Percentiles rank a stretch among this genome's conserved stretches.
Evolutionary conservation across 2,113 vertebrate species (phyloP).

Genomic region (Gobiocypris rarus): DNA sequence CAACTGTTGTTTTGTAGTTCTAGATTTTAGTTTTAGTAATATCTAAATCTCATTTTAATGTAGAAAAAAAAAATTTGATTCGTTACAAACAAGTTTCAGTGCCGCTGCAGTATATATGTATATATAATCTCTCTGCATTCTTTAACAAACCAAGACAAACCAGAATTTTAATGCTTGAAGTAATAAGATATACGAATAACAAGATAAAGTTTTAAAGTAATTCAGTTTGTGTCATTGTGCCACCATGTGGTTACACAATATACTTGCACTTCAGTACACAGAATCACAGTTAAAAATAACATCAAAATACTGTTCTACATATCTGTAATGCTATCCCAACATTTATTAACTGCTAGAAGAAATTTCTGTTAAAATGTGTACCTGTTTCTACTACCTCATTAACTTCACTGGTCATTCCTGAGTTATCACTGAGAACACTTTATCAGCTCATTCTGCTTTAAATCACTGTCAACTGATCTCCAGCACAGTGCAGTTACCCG

Average conservation of each 20-base stretch:
- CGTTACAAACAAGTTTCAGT: neutral
- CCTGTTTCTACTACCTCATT: neutral
- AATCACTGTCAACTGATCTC: neutral
- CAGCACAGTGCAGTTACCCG: no score
- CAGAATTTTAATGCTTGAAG: no score
- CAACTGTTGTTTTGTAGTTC: neutral
- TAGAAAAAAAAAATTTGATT: neutral
- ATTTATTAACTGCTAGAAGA: neutral
- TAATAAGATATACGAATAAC: neutral
- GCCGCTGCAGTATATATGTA: no score
- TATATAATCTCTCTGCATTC: no score
- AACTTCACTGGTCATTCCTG: neutral
- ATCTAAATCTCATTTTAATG: neutral
- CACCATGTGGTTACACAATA: conserved; percentile 19
- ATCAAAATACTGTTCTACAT: neutral
- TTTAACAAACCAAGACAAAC: no score
- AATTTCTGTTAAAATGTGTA: neutral
- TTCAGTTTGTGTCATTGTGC: neutral
- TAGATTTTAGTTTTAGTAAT: neutral
- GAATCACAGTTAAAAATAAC: neutral
- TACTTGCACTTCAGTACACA: neutral
- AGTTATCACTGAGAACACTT: no score
- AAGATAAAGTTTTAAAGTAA: neutral
- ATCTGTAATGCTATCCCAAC: neutral
- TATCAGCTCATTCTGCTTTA: neutral